Evolutionary conservation across 2,797 vertebrate genomes (phyloP).

Genomic region (Cyclopterus lumpus): DNA sequence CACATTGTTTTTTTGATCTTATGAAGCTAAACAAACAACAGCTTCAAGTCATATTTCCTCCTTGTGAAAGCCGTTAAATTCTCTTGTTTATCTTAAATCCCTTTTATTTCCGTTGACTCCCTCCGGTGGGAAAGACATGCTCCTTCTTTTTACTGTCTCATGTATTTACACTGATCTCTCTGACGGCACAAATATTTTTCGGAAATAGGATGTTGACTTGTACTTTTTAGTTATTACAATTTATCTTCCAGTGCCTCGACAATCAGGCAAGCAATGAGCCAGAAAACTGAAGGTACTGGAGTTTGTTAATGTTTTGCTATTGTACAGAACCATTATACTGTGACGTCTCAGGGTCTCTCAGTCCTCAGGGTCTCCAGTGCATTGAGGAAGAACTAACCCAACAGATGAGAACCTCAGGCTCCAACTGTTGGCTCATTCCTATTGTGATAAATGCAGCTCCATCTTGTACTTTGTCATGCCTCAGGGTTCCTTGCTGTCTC

Average conservation of each 20-base stretch:
- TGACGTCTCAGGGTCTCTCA: slow-evolving; percentile 33
- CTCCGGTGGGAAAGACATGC: slow-evolving; percentile 14
- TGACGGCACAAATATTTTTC: slow-evolving; percentile 27
- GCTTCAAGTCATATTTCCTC: slow-evolving; percentile 42
- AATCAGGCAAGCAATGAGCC: slow-evolving; percentile 16
- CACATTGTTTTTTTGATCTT: slow-evolving; percentile 30
- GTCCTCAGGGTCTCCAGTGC: slow-evolving; percentile 45
- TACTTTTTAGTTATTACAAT: slow-evolving; percentile 32
- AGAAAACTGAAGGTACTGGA: slow-evolving; percentile 20
- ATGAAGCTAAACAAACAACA: slow-evolving; percentile 36
- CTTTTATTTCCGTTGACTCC: slow-evolving; percentile 31
- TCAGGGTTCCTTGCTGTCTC: neutral
- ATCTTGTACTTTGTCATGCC: neutral
- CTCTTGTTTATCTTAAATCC: slow-evolving; percentile 50
- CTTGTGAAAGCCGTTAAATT: slow-evolving; percentile 39
- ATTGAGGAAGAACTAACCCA: slow-evolving; percentile 48
- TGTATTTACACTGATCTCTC: slow-evolving; percentile 27
- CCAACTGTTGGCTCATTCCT: slow-evolving; percentile 40
- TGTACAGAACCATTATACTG: slow-evolving; percentile 1
- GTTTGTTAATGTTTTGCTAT: slow-evolving; percentile 25
- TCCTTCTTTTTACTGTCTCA: slow-evolving; percentile 24
- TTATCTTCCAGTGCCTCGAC: slow-evolving; percentile 8
- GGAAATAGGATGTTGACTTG: slow-evolving; percentile 9
- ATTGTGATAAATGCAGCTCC: slow-evolving; percentile 9
- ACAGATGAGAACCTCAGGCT: slow-evolving; percentile 62